Conservation (phyloP, 1,140 invertebrate species). For the Prorops nasuta region DNA sequence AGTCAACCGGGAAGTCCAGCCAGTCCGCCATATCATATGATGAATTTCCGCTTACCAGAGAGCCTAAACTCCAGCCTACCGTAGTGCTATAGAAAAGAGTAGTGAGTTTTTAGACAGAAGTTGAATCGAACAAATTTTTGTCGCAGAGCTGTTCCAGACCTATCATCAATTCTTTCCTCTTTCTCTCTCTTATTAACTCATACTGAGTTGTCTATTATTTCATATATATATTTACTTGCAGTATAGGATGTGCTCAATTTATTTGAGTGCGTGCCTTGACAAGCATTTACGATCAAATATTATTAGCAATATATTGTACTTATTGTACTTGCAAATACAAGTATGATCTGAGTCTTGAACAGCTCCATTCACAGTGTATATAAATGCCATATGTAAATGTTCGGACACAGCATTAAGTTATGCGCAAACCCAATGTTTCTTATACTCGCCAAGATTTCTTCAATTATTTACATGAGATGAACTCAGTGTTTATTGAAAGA, state of each 20-base stretch:
- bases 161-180: too few species aligned
- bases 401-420: constrained; percentile 28
- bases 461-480: constrained; percentile 8
- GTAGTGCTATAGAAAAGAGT: constrained; percentile 45
- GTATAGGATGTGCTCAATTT: not conserved
- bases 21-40: constrained; percentile 71
- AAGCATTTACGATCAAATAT: constrained; percentile 17
- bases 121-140: constrained; percentile 39
- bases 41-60: constrained; percentile 69
- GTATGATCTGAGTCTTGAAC: constrained; percentile 39
- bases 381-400: constrained; percentile 37
- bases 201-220: constrained; percentile 8
- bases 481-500: constrained; percentile 15
- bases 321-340: constrained; percentile 17
- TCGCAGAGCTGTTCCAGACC: constrained; percentile 44
- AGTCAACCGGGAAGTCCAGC: constrained; percentile 59
- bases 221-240: constrained; percentile 1
- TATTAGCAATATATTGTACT: constrained; percentile 20
- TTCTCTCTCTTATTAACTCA: constrained; percentile 20
- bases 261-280: constrained; percentile 8
- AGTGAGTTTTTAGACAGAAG: constrained; percentile 44
- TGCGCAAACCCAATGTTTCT: too few species aligned
- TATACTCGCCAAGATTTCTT: too few species aligned
- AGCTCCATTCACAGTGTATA: constrained; percentile 45
- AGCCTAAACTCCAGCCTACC: constrained; percentile 56